These are phyloP conservation scores for Lepisosteus osseus DNA, from an alignment of 2,113 vertebrate species.

Conservation along the genomic window DNA sequence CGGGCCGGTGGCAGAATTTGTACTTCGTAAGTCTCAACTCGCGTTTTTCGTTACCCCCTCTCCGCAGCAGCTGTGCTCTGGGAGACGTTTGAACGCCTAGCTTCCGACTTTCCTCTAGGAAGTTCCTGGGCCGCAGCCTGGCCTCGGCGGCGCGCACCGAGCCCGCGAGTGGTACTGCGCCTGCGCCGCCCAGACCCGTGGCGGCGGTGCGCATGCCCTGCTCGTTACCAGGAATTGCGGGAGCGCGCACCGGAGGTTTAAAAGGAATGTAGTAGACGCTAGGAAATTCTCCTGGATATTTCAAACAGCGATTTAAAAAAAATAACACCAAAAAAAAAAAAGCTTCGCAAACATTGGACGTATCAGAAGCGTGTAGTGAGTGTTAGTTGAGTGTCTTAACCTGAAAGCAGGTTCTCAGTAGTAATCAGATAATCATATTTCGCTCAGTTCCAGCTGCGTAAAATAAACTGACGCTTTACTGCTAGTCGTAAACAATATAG, in stretches of 20 bases:
- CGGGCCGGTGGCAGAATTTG: conserved; percentile 81
- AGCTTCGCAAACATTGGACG: too few relatives aligned
- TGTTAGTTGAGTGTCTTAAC: too few relatives aligned
- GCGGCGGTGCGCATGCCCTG: not conserved
- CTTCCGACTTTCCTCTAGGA: conserved; percentile 13
- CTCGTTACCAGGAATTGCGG: conserved; percentile 14
- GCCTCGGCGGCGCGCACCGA: not conserved
- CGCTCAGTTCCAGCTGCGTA: too few relatives aligned
- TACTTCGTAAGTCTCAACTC: conserved; percentile 77
- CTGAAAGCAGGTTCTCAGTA: too few relatives aligned
- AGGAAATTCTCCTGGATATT: too few relatives aligned
- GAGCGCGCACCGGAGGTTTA: conserved; percentile 2
- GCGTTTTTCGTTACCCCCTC: conserved; percentile 36
- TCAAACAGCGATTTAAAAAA: too few relatives aligned
- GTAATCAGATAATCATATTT: too few relatives aligned
- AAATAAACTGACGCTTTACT: too few relatives aligned
- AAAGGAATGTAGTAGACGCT: not conserved
- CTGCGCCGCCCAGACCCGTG: not conserved
- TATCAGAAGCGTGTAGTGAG: too few relatives aligned
- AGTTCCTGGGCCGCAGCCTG: conserved; percentile 22
- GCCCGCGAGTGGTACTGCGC: not conserved
- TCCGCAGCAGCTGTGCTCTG: not conserved
- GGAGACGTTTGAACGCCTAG: conserved; percentile 5
- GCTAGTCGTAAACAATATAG: too few relatives aligned
- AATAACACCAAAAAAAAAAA: too few relatives aligned